Percentiles rank a stretch among this genome's conserved stretches.
These are phyloP conservation scores for Cotesia chilonis DNA, from an alignment of 1,140 invertebrate genomes.

Conservation along the genomic window DNA sequence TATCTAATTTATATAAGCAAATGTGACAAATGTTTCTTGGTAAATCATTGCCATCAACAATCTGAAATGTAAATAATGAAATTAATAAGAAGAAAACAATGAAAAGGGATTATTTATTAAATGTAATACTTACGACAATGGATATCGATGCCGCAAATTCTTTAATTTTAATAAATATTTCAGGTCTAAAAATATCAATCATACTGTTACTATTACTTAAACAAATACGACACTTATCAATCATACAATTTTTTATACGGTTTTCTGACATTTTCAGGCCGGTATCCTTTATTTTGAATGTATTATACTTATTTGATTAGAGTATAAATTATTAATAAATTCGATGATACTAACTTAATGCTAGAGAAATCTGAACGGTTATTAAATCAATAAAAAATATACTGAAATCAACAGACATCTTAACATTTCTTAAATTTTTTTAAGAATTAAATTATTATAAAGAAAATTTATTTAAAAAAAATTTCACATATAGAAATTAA, in stretches of 20 bases:
- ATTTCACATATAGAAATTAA: no score
- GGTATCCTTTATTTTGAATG: no score
- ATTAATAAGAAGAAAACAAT: constrained; percentile 21
- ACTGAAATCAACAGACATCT: no score
- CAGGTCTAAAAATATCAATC: constrained; percentile 48
- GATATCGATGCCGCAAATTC: constrained; percentile 52
- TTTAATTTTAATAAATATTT: constrained; percentile 46
- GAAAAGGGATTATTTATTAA: background rate
- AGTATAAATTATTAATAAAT: no score
- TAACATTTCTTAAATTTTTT: no score
- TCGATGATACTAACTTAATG: no score
- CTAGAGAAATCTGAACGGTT: no score
- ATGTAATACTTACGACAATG: constrained; percentile 49
- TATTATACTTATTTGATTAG: no score
- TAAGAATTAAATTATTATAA: no score
- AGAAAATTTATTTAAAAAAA: no score
- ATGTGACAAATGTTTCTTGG: constrained; percentile 57
- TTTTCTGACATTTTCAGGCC: constrained; percentile 51
- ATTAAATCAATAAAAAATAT: no score
- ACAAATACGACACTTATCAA: constrained; percentile 56
- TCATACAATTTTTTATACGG: constrained; percentile 46
- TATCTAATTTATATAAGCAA: constrained; percentile 60
- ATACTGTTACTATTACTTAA: constrained; percentile 51
- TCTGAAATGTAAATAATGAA: constrained; percentile 43
- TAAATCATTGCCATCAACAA: constrained; percentile 49